phyloP scores from a whole-genome alignment of 2,888 invertebrate species.

The Homarus gammarus region DNA sequence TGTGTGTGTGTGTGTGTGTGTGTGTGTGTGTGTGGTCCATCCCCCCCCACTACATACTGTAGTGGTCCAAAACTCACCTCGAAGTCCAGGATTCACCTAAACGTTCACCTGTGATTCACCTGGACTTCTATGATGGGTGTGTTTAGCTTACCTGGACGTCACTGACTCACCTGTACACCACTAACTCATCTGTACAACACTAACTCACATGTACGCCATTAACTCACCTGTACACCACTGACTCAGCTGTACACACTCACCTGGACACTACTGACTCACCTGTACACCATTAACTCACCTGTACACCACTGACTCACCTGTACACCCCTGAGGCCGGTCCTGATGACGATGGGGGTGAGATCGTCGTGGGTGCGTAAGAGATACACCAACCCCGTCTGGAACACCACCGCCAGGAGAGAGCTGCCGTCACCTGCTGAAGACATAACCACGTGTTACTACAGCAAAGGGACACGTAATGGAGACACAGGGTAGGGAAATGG shows the following conservation, averaged over 20 bases:
- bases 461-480: not conserved
- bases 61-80: not conserved
- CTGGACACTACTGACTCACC: not conserved
- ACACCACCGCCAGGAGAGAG: slow-evolving; percentile 91
- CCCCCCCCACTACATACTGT: too few species aligned
- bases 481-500: not conserved
- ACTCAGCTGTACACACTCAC: not conserved
- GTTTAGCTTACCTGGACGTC: too few species aligned
- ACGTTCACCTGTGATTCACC: too few species aligned
- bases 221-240: not conserved
- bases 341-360: slow-evolving; percentile 85
- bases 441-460: not conserved
- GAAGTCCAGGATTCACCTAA: too few species aligned
- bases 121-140: too few species aligned
- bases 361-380: slow-evolving; percentile 95
- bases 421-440: slow-evolving; percentile 11
- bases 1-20: too few species aligned
- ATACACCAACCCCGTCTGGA: slow-evolving; percentile 93
- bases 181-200: too few species aligned
- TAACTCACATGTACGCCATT: not conserved
- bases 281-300: not conserved
- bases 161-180: too few species aligned
- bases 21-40: too few species aligned
- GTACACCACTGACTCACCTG: slow-evolving; percentile 19
- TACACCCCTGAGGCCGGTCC: slow-evolving; percentile 79